phyloP scores from a whole-genome alignment of 2,797 vertebrate genomes.

The Pelodytes ibericus region DNA sequence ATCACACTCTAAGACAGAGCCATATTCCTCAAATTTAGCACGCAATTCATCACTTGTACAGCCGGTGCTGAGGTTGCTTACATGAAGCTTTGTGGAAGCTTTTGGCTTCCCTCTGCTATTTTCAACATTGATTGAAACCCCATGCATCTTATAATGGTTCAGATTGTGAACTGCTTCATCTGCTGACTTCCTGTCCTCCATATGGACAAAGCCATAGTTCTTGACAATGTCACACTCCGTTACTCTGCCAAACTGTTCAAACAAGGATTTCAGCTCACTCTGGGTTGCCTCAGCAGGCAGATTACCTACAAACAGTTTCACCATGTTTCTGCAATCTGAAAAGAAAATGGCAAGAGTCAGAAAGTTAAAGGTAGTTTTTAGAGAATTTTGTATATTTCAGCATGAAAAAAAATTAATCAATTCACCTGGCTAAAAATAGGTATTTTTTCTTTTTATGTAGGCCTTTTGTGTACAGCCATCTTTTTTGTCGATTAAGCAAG shows the following conservation, averaged over 20 bases:
- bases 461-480: too few species aligned
- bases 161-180: conserved; percentile 93
- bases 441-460: too few species aligned
- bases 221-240: conserved; percentile 95
- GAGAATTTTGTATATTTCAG: too few species aligned
- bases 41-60: conserved; percentile 93
- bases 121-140: conserved; percentile 92
- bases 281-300: conserved; percentile 89
- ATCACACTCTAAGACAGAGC: conserved; percentile 91
- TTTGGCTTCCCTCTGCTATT: conserved; percentile 89
- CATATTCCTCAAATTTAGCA: conserved; percentile 92
- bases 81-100: conserved; percentile 91
- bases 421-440: too few species aligned
- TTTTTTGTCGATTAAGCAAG: too few species aligned
- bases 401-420: too few species aligned
- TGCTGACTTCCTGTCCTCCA: conserved; percentile 87
- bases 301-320: conserved; percentile 94
- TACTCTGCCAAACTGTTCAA: conserved; percentile 94
- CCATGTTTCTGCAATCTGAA: too few species aligned
- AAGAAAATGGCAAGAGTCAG: too few species aligned
- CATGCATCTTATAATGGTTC: conserved; percentile 92
- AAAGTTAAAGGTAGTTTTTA: too few species aligned
- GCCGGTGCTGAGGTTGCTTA: conserved; percentile 85
- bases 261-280: conserved; percentile 89
- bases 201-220: conserved; percentile 96